phyloP scores from a whole-genome alignment of 2,888 invertebrate genomes.

The Drosophila mimetica region DNA sequence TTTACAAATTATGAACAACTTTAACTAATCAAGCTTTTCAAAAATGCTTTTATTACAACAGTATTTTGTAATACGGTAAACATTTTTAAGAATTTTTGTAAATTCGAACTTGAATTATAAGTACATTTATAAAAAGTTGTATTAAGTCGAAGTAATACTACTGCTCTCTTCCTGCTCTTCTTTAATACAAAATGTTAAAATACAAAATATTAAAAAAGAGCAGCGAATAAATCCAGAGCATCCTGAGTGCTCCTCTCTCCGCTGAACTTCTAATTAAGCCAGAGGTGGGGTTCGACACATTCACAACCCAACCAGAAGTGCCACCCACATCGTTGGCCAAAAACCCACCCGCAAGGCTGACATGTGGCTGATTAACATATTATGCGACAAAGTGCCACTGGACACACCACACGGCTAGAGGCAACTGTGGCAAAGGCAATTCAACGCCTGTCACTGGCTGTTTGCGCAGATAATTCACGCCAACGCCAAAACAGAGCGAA shows the following conservation, averaged over 20 bases:
- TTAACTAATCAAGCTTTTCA: too few species aligned
- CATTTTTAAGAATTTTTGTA: too few species aligned
- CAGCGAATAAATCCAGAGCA: neutral
- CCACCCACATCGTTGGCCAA: constrained; percentile 47
- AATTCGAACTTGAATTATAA: too few species aligned
- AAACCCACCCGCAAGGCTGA: constrained; percentile 57
- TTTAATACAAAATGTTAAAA: too few species aligned
- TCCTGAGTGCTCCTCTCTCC: neutral
- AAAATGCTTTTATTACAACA: too few species aligned
- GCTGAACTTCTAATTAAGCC: constrained; percentile 21
- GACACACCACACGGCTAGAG: constrained; percentile 48
- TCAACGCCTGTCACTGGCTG: constrained; percentile 79
- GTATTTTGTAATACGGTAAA: too few species aligned
- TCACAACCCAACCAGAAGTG: neutral
- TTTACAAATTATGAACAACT: too few species aligned
- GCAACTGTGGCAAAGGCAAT: constrained; percentile 70
- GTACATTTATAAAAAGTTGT: too few species aligned
- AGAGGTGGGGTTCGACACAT: constrained; percentile 9
- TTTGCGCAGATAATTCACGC: constrained; percentile 79
- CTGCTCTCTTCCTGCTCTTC: too few species aligned
- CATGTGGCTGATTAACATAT: constrained; percentile 79
- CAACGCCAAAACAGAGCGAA: constrained; percentile 56
- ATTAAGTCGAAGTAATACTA: too few species aligned
- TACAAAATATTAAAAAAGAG: too few species aligned
- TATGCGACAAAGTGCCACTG: constrained; percentile 79